Evolutionary conservation across 2,797 vertebrate genomes (phyloP).

Genomic region (Avahi laniger): DNA sequence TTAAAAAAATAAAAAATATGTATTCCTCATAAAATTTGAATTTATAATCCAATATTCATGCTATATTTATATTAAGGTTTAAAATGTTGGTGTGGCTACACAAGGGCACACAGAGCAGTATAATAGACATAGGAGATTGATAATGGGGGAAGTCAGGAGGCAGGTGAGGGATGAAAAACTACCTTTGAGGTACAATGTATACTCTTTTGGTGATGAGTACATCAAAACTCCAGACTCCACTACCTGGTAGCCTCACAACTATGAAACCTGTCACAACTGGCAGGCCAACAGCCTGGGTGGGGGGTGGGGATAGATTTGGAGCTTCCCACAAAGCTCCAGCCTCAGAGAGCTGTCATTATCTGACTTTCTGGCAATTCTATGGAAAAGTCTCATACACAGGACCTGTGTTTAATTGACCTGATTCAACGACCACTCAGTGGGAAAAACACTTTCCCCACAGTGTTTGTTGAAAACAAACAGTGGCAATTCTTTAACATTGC

Average conservation of each 20-base stretch:
- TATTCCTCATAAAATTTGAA: not conserved
- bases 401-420: not conserved
- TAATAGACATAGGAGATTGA: not conserved
- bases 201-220: not conserved
- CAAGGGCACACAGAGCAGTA: not conserved
- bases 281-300: not conserved
- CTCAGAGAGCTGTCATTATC: not conserved
- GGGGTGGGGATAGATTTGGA: not conserved
- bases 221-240: not conserved
- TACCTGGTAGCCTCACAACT: not conserved
- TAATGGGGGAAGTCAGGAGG: not conserved
- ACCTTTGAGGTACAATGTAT: not conserved
- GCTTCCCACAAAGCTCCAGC: not conserved
- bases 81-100: not conserved
- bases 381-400: not conserved
- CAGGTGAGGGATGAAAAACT: not conserved
- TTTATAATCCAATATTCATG: not conserved
- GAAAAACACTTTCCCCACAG: not conserved
- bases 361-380: not conserved
- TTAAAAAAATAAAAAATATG: not conserved
- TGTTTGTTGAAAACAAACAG: not conserved
- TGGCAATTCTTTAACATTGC: not conserved
- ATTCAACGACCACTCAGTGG: not conserved
- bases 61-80: not conserved
- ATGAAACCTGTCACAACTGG: too few relatives aligned